Evolutionary conservation across 2,797 vertebrate species (phyloP).

Genomic region (Nyctibius grandis): DNA sequence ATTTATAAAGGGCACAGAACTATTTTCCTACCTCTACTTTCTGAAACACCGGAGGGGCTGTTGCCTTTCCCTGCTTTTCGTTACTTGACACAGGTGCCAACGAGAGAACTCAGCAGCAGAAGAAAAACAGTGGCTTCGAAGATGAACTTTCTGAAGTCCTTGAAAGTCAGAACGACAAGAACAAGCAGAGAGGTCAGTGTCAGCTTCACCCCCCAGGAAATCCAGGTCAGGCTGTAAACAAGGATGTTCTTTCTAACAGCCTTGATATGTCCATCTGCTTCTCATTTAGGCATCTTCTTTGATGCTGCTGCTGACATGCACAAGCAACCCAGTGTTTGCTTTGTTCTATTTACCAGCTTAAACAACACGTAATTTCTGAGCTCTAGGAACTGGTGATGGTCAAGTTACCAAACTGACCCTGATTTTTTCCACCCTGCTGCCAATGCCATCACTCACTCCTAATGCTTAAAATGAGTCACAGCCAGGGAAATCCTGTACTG

Average conservation of each 20-base stretch:
- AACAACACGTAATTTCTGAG: background rate
- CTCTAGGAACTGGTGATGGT: background rate
- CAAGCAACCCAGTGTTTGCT: background rate
- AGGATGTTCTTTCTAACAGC: slow-evolving; percentile 29
- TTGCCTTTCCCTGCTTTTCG: background rate
- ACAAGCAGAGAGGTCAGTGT: slow-evolving; percentile 76
- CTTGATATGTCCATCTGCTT: background rate
- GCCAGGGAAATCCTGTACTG: background rate
- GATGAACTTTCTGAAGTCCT: slow-evolving; percentile 73
- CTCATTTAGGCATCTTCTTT: background rate
- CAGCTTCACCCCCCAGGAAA: background rate
- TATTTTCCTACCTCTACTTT: background rate
- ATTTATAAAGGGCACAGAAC: background rate
- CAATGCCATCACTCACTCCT: background rate
- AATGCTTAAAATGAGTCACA: background rate
- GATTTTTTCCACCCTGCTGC: background rate
- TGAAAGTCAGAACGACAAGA: slow-evolving; percentile 59
- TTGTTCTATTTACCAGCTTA: background rate
- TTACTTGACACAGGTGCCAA: slow-evolving; percentile 75
- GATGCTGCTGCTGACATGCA: background rate
- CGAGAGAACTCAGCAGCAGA: slow-evolving; percentile 75
- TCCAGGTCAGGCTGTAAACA: slow-evolving; percentile 14
- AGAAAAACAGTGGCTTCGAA: slow-evolving; percentile 64
- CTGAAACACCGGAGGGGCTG: background rate
- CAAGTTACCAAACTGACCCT: background rate